Evolutionary conservation across 2,888 invertebrate genomes (phyloP), one percentile per base, ranked within the genome.

Genomic region (Smittia sp.): DNA sequence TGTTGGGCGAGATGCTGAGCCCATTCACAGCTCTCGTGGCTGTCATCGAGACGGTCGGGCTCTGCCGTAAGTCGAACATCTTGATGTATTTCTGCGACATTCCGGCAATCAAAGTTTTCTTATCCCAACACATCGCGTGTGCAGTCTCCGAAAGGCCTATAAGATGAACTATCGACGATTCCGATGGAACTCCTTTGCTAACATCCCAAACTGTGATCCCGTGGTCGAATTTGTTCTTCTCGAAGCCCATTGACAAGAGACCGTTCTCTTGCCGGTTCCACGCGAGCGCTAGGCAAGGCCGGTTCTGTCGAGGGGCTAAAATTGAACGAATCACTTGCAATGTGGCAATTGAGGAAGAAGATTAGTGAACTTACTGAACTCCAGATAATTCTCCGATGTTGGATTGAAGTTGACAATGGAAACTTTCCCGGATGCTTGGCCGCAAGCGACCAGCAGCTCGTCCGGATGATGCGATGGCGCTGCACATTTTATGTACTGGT

Each of bases 131-230:
- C 27, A 96, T 84, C 3, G 93, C 93, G 81, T 94, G 90, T 0
- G 92, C 89, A 0, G 90, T 88, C 82, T 96, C 96, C 0, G 93
- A 91, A 18, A 90, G 84, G 0, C 93, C 94, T 83, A 92, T 87
- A 80, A 94, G 94, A 6, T 88, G 65, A 18, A 75, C 66, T 4
- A 74, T 81, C 0, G 80, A 63, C 20, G 79, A 79, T 58, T 82
- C 82, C 74, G 81, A 81, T 11, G 82, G 80, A 18, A 80, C 76
- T 1, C 82, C 82, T 6, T 78, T 78, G 62, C 79, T 81, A 46
- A 79, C 89, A 81, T 98, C 96, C 96, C 96, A 98, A 65, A 97
- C 85, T 6, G 94, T 85, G 52, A 97, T 88, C 74, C 93, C 94
- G 80, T 91, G 90, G 81, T 97, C 97, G 41, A 92, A 90, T 75